Base-by-base conservation (phyloP, 2,797 vertebrate species). In the Eupleurogrammus muticus region DNA sequence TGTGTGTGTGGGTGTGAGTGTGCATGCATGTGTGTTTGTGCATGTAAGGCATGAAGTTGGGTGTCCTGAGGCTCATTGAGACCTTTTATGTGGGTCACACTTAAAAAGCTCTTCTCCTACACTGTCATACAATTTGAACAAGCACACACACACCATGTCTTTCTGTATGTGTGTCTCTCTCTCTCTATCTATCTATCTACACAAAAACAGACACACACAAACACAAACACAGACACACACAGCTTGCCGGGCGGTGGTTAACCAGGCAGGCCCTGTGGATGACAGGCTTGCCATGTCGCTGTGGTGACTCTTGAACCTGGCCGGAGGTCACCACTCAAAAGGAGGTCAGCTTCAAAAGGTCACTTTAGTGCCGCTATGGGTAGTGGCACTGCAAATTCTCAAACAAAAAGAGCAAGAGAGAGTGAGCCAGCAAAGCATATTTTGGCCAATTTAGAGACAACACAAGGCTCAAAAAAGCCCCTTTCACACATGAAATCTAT, bases 71-170 rank as follows among this genome's bases (percentile, higher is more conserved):
- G 84, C 77, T 83, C 73, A 67, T 51, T 68, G 70, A 87, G 81
- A 89, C 82, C 82, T 90, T 87, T 91, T 74, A 81, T 82, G 71
- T 79, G 76, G 79, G 81, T 86, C 81, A 84, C 62, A 89, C 62
- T 77, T 58, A 67, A 32, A 79, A 77, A 87, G 49, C 57, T 74
- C 51, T 54, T 72, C 54, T 48, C 66, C 76, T 79, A 65, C 54
- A 69, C 23, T 62, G 56, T 67, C 38, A 38, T 36, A 68, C 75
- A 44, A 50, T 54, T 56, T 56, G 17, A 57, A 59, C 54, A 66
- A 28, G n/a, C 34, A 66, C 55, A 52, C 32, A 56, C 56, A 52
- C 35, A 32, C 16, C 49, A 35, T 24, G 19, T n/a, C 38, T 38
- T 49, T 20, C 36, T 35, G 36, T 35, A 32, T 38, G 2, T 65